Percentiles rank a stretch among this genome's conserved stretches.
Evolutionary conservation across 2,797 vertebrate genomes (phyloP).

Genomic region (Danio choprae): DNA sequence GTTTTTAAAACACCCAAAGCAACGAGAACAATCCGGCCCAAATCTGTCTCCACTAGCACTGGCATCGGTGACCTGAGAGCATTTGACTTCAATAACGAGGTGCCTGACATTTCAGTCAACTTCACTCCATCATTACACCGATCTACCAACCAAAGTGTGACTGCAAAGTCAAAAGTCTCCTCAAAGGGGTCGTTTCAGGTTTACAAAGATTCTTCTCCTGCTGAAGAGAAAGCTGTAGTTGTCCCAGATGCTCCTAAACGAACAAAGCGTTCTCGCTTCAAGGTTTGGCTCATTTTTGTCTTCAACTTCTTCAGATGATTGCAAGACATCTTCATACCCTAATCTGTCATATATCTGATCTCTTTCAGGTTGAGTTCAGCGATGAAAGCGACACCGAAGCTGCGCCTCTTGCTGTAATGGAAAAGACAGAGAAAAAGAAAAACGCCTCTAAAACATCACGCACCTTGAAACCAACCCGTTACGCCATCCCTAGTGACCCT

Average conservation of each 20-base stretch:
- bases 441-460: conserved; percentile 34
- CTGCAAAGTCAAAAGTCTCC: conserved; percentile 61
- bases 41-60: conserved; percentile 13
- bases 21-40: conserved; percentile 36
- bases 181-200: conserved; percentile 80
- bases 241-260: conserved; percentile 84
- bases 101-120: conserved; percentile 65
- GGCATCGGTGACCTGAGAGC: conserved; percentile 20
- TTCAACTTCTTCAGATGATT: background rate
- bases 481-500: background rate
- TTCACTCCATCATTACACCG: conserved; percentile 74
- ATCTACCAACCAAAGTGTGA: conserved; percentile 33
- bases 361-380: conserved; percentile 85
- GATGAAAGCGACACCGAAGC: conserved; percentile 89
- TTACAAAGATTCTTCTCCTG: conserved; percentile 79
- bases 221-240: conserved; percentile 64
- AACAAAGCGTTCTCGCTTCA: conserved; percentile 80
- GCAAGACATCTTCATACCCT: background rate
- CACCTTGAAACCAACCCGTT: conserved; percentile 52
- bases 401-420: conserved; percentile 38
- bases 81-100: conserved; percentile 54
- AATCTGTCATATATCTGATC: background rate
- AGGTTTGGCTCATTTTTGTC: conserved; percentile 72
- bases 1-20: conserved; percentile 61
- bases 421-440: conserved; percentile 63